Evolutionary conservation across 2,888 invertebrate species (phyloP).

Genomic region (Therioaphis trifolii): DNA sequence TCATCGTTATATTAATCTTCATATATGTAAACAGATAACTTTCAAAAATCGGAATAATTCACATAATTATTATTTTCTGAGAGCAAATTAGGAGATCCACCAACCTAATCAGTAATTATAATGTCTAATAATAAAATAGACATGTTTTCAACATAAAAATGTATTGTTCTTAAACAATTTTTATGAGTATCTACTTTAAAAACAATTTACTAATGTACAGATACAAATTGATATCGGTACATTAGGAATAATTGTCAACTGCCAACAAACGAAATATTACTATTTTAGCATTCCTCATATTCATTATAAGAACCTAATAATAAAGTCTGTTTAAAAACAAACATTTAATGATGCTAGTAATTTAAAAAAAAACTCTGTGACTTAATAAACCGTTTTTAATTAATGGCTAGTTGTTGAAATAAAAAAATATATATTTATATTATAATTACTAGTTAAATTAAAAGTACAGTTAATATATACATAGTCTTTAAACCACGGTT

Average conservation of each 20-base stretch:
- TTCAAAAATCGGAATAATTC: not conserved
- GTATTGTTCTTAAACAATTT: not conserved
- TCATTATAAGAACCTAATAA: too few species aligned
- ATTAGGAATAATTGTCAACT: not conserved
- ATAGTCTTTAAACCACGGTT: not conserved
- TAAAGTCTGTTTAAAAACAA: not conserved
- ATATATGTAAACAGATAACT: too few species aligned
- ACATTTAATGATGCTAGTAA: not conserved
- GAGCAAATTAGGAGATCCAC: too few species aligned
- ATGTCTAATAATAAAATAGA: not conserved
- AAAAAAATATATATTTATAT: not conserved
- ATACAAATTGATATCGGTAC: too few species aligned
- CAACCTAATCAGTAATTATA: not conserved
- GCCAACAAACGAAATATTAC: not conserved
- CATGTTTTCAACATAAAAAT: not conserved
- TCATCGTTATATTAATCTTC: too few species aligned
- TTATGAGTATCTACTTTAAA: slow-evolving; percentile 2
- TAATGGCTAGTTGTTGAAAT: not conserved
- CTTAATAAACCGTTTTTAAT: too few species aligned
- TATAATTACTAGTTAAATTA: not conserved
- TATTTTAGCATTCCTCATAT: too few species aligned
- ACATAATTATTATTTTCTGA: too few species aligned
- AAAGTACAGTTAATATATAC: too few species aligned
- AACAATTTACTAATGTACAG: not conserved
- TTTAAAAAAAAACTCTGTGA: not conserved